Percentiles rank a stretch among this genome's conserved stretches.
phyloP scores from a whole-genome alignment of 2,888 invertebrate species.

The Tetramorium bicarinatum region DNA sequence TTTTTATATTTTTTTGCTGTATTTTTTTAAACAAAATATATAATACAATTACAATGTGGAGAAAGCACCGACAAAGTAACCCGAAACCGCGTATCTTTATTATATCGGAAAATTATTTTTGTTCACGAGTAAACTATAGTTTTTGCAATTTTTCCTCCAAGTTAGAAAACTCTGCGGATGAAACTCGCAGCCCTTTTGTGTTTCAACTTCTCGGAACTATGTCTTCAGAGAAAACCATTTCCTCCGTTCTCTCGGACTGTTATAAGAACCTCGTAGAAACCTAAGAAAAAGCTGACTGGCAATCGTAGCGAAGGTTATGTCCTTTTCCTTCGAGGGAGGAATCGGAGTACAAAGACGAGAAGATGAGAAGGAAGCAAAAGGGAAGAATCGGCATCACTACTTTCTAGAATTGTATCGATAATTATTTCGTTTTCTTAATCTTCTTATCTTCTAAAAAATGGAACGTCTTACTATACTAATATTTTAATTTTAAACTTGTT shows the following conservation, averaged over 20 bases:
- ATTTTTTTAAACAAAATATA: neutral
- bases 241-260: slow-evolving; percentile 30
- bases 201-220: slow-evolving; percentile 60
- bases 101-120: neutral
- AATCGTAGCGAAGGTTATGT: slow-evolving; percentile 70
- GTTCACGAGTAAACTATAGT: neutral
- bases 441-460: neutral
- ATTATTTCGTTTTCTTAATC: slow-evolving; percentile 3
- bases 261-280: slow-evolving; percentile 56
- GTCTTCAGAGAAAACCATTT: slow-evolving; percentile 68
- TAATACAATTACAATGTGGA: neutral
- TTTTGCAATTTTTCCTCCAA: neutral
- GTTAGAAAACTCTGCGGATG: slow-evolving; percentile 14
- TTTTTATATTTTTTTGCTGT: neutral
- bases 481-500: neutral
- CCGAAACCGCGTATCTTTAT: neutral
- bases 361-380: neutral
- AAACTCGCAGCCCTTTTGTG: slow-evolving; percentile 18
- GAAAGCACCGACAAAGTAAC: neutral
- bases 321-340: slow-evolving; percentile 63
- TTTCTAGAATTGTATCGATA: neutral
- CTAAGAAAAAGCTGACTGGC: slow-evolving; percentile 68
- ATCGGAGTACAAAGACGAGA: slow-evolving; percentile 61
- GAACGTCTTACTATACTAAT: neutral
- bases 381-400: neutral